Conservation (phyloP, 2,888 invertebrate species). For the Pharmacophagus antenor region DNA sequence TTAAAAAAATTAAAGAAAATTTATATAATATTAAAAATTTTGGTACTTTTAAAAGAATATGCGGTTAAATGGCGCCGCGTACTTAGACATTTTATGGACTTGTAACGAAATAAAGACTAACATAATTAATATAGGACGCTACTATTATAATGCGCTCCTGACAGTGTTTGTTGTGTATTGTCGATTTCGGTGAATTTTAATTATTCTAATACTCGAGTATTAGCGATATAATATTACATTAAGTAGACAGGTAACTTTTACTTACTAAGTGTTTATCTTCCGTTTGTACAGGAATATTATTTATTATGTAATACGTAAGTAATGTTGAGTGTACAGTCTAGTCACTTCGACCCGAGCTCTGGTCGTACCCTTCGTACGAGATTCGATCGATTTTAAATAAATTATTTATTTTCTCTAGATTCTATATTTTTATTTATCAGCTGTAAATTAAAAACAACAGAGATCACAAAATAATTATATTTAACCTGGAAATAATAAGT, state of each 20-base stretch:
- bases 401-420: conserved; percentile 76
- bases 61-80: conserved; percentile 49
- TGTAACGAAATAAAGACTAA: conserved; percentile 72
- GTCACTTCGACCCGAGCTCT: conserved; percentile 76
- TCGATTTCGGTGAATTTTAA: conserved; percentile 75
- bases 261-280: conserved; percentile 77
- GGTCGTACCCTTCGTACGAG: conserved; percentile 65
- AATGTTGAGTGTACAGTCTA: conserved; percentile 79
- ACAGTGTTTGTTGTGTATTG: conserved; percentile 69
- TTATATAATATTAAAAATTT: not conserved
- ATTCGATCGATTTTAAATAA: conserved; percentile 72
- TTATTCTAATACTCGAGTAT: conserved; percentile 80
- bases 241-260: conserved; percentile 74
- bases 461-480: conserved; percentile 77
- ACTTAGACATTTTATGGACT: conserved; percentile 52
- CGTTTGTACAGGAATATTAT: conserved; percentile 72
- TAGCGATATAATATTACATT: conserved; percentile 74
- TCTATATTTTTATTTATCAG: conserved; percentile 47
- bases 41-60: not conserved
- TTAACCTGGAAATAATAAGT: conserved; percentile 76
- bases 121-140: conserved; percentile 69
- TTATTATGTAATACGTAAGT: conserved; percentile 72
- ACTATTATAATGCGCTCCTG: conserved; percentile 63
- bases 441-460: conserved; percentile 40
- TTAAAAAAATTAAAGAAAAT: not conserved